phyloP scores from a whole-genome alignment of 2,797 vertebrate genomes.

The Aselliscus stoliczkanus region DNA sequence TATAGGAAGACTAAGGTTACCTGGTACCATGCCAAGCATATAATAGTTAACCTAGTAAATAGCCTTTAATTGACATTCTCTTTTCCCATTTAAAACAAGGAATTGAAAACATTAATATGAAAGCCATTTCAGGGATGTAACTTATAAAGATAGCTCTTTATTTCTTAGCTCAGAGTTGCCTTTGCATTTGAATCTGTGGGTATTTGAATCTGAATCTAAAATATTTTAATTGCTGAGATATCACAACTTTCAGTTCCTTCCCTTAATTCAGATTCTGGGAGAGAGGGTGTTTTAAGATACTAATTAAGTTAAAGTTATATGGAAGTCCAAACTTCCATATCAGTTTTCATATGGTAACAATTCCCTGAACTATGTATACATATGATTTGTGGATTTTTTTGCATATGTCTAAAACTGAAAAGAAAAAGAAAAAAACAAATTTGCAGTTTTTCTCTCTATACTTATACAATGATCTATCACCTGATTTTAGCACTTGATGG shows the following conservation, averaged over 20 bases:
- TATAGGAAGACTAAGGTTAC: neutral
- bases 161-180: neutral
- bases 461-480: neutral
- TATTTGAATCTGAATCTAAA: neutral
- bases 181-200: neutral
- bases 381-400: neutral
- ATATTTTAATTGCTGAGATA: neutral
- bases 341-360: neutral
- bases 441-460: neutral
- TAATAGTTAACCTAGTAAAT: neutral
- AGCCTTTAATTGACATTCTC: neutral
- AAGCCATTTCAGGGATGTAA: neutral
- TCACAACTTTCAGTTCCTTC: neutral
- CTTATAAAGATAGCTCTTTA: neutral
- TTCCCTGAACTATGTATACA: neutral
- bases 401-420: neutral
- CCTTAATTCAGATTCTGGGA: neutral
- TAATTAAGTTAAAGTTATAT: neutral
- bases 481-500: neutral
- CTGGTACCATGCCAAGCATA: neutral
- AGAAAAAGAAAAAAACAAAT: neutral
- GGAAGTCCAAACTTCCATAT: neutral
- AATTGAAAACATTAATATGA: neutral
- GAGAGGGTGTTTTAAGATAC: rapidly evolving
- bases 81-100: neutral